These are phyloP conservation scores for Eulimnadia texana DNA, from an alignment of 1,140 invertebrate genomes.

Conservation along the genomic window DNA sequence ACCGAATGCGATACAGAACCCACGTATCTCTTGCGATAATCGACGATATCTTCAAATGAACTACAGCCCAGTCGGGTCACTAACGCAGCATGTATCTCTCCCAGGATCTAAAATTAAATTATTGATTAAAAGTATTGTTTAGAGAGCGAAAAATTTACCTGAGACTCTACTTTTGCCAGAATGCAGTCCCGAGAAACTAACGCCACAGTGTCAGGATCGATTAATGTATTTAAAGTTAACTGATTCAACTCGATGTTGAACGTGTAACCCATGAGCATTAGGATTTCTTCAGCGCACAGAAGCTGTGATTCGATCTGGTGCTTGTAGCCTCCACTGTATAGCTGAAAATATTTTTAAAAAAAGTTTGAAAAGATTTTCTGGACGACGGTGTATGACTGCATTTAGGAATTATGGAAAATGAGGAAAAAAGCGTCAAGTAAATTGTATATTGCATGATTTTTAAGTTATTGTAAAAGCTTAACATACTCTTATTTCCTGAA, in stretches of 20 bases:
- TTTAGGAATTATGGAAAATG: no score
- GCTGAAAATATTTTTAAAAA: slow-evolving; percentile 35
- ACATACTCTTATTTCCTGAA: slow-evolving; percentile 52
- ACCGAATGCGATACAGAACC: slow-evolving; percentile 25
- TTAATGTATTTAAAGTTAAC: slow-evolving; percentile 47
- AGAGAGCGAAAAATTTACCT: no score
- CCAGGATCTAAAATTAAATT: slow-evolving; percentile 32
- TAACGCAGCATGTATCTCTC: slow-evolving; percentile 38
- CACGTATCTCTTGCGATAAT: slow-evolving; percentile 45
- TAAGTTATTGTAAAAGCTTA: background rate
- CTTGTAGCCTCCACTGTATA: slow-evolving; percentile 71
- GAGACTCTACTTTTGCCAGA: slow-evolving; percentile 75
- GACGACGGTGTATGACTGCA: no score
- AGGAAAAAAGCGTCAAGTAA: no score
- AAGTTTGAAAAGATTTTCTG: no score
- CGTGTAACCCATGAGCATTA: slow-evolving; percentile 65
- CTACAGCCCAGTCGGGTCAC: slow-evolving; percentile 35
- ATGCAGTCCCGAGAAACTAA: slow-evolving; percentile 65
- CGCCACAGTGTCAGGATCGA: slow-evolving; percentile 62
- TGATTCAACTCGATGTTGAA: slow-evolving; percentile 28
- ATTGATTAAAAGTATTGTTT: no score
- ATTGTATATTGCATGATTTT: no score
- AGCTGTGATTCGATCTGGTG: slow-evolving; percentile 68
- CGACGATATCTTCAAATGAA: slow-evolving; percentile 47
- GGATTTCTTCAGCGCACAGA: slow-evolving; percentile 52